Percentiles rank a stretch among this genome's conserved stretches.
These are phyloP conservation scores for Trypoxylon attenuatum DNA, from an alignment of 2,888 invertebrate species.

Conservation along the genomic window DNA sequence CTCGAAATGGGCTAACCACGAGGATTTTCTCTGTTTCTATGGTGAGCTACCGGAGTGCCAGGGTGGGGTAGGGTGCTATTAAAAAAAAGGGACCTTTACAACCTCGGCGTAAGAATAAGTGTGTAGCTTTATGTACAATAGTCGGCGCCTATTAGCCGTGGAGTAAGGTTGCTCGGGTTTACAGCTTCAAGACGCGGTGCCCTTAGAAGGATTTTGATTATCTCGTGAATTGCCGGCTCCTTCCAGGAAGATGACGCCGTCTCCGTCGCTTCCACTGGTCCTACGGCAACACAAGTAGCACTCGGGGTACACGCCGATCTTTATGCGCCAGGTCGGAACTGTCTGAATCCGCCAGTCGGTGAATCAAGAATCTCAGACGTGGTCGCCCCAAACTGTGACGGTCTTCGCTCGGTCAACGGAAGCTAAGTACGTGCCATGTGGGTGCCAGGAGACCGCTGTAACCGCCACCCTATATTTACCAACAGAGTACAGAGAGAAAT, in stretches of 20 bases:
- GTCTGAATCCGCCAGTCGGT: constrained; percentile 56
- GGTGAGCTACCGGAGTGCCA: no score
- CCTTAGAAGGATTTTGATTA: constrained; percentile 45
- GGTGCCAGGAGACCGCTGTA: constrained; percentile 92
- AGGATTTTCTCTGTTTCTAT: not conserved
- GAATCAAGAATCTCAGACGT: constrained; percentile 75
- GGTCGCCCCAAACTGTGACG: constrained; percentile 87
- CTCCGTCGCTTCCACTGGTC: not conserved
- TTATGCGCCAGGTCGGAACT: constrained; percentile 45
- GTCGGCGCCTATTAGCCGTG: constrained; percentile 19
- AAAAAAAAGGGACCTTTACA: constrained; percentile 40
- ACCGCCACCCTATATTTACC: constrained; percentile 82
- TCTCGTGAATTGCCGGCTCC: no score
- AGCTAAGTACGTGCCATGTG: constrained; percentile 86
- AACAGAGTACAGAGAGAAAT: not conserved
- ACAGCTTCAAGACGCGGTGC: constrained; percentile 21
- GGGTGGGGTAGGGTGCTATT: not conserved
- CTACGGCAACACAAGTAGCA: constrained; percentile 4
- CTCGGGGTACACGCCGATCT: constrained; percentile 18
- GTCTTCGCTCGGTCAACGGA: constrained; percentile 90
- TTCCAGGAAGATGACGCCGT: not conserved
- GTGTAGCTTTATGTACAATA: constrained; percentile 52
- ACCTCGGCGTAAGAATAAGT: constrained; percentile 45
- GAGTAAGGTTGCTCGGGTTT: constrained; percentile 12
- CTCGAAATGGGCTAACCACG: not conserved